A percentile compares a stretch with the other conserved stretches of the same genome.
phyloP scores from a whole-genome alignment of 35 echinoderm and acorn worm species.

The Chiridota heheva region DNA sequence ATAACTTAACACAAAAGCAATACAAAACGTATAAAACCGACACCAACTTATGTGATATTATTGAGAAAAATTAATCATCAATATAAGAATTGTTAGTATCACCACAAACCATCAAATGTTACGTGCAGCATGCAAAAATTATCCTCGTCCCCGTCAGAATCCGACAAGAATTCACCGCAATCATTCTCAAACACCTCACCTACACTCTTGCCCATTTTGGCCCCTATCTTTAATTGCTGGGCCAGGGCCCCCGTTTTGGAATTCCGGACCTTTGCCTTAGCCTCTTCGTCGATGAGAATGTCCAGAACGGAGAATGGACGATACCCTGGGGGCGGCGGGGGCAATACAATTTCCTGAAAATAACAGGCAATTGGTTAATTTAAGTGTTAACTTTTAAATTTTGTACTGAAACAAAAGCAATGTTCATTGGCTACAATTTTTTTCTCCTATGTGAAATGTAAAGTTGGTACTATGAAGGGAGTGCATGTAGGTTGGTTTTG shows the following conservation, averaged over 20 bases:
- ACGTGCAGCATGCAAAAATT: slow-evolving; percentile 20
- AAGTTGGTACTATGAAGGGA: no score
- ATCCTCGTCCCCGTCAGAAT: not conserved
- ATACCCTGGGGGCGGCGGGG: slow-evolving; percentile 77
- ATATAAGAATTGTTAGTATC: no score
- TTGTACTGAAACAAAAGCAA: no score
- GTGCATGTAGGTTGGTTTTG: no score
- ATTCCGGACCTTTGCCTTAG: slow-evolving; percentile 66
- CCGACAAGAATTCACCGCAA: slow-evolving; percentile 1
- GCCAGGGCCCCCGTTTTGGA: slow-evolving; percentile 90
- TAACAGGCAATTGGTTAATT: no score
- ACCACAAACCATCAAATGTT: slow-evolving; percentile 43
- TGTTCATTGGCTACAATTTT: no score
- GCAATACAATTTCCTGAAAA: slow-evolving; percentile 69
- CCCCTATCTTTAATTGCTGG: slow-evolving; percentile 74
- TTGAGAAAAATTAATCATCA: no score
- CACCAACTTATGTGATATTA: no score
- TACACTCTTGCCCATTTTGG: slow-evolving; percentile 91
- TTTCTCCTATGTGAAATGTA: no score
- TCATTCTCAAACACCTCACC: slow-evolving; percentile 66
- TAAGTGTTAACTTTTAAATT: no score
- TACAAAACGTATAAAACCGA: no score
- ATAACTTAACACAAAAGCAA: no score
- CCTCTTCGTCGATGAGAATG: slow-evolving; percentile 79
- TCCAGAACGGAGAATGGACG: slow-evolving; percentile 89